Evolutionary conservation across 2,113 vertebrate species (phyloP).

Genomic region (Junco hyemalis): DNA sequence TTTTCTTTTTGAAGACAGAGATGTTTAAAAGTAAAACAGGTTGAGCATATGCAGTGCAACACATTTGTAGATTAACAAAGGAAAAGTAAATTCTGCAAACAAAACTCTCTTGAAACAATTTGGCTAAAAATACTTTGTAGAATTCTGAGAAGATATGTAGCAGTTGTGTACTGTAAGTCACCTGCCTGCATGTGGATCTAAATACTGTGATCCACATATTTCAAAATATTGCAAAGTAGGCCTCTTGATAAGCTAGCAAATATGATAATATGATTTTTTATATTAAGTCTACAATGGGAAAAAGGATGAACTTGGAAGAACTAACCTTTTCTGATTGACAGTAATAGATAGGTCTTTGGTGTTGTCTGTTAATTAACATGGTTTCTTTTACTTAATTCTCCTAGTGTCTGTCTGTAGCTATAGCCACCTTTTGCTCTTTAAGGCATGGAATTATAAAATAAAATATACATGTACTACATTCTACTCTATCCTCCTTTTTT

Average conservation of each 20-base stretch:
- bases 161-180: neutral
- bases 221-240: neutral
- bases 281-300: neutral
- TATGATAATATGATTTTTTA: neutral
- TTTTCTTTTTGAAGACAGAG: neutral
- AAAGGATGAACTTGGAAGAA: neutral
- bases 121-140: neutral
- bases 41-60: neutral
- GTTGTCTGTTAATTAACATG: neutral
- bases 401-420: neutral
- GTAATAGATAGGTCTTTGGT: neutral
- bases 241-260: neutral
- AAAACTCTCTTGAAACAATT: neutral
- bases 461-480: neutral
- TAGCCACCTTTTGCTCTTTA: neutral
- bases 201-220: neutral
- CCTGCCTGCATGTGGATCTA: neutral
- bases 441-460: neutral
- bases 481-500: neutral
- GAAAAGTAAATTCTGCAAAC: neutral
- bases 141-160: neutral
- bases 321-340: conserved; percentile 21
- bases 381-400: neutral
- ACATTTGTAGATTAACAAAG: neutral
- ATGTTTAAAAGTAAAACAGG: neutral